phyloP scores from a whole-genome alignment of 2,888 invertebrate species.

The Sussaba pulchella region DNA sequence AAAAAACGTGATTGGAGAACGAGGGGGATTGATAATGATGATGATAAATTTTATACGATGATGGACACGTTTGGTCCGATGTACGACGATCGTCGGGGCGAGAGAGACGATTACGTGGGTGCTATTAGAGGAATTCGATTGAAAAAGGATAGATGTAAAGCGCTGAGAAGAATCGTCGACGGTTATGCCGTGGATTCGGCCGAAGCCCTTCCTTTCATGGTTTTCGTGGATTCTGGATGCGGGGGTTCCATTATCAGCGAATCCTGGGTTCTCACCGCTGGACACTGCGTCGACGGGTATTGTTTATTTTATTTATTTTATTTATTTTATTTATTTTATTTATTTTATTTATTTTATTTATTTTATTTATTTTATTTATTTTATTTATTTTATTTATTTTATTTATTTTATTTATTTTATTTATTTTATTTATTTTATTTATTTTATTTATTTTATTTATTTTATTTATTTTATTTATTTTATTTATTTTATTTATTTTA shows the following conservation, averaged over 20 bases:
- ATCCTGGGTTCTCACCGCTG: constrained; percentile 61
- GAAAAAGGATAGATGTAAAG: too few species aligned
- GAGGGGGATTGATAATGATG: neutral
- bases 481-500: too few species aligned
- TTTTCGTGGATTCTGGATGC: constrained; percentile 63
- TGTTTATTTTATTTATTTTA: too few species aligned
- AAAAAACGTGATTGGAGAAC: neutral
- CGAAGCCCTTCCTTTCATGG: constrained; percentile 62
- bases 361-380: too few species aligned
- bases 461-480: too few species aligned
- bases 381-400: too few species aligned
- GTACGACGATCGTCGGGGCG: constrained; percentile 2
- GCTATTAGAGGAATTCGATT: neutral
- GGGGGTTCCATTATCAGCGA: constrained; percentile 60
- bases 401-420: too few species aligned
- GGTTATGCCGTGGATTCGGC: constrained; percentile 17
- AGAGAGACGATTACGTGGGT: neutral
- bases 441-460: too few species aligned
- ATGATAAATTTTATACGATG: neutral
- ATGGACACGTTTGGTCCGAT: constrained; percentile 30
- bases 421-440: too few species aligned
- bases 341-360: too few species aligned
- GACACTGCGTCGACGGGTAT: constrained; percentile 62
- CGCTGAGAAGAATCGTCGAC: constrained; percentile 53
- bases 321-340: too few species aligned